Conservation (phyloP, 2,797 vertebrate genomes). For the Staurois parvus region DNA sequence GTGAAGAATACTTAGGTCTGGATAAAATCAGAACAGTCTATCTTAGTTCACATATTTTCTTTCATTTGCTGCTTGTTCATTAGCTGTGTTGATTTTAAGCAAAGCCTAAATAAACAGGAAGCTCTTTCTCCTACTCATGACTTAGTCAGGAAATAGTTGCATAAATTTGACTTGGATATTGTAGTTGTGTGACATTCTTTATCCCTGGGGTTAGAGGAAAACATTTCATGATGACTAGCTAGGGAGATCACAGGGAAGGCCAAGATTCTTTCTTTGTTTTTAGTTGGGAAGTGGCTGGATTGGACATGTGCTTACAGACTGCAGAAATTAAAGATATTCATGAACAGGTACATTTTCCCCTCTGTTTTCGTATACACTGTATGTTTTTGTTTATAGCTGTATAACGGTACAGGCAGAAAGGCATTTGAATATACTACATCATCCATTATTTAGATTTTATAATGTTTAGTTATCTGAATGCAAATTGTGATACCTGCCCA, state of each 20-base stretch:
- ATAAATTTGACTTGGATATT: constrained; percentile 44
- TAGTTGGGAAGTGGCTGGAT: too few relatives aligned
- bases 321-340: too few relatives aligned
- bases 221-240: constrained; percentile 20
- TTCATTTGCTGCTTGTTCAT: background rate
- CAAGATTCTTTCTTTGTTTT: constrained; percentile 42
- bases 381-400: too few relatives aligned
- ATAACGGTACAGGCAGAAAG: too few relatives aligned
- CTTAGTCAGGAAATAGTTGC: constrained; percentile 53
- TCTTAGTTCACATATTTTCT: background rate
- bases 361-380: too few relatives aligned
- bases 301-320: too few relatives aligned
- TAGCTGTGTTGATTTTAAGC: constrained; percentile 14
- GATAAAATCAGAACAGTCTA: background rate
- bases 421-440: too few relatives aligned
- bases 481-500: too few relatives aligned
- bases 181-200: constrained; percentile 52
- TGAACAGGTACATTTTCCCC: too few relatives aligned
- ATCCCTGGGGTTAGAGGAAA: constrained; percentile 28
- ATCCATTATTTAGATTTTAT: too few relatives aligned
- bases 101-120: constrained; percentile 38
- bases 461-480: too few relatives aligned
- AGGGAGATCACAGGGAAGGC: background rate
- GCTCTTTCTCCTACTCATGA: constrained; percentile 23
- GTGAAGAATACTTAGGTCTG: background rate